These are phyloP conservation scores for Cyprinodon tularosa DNA, from an alignment of 2,113 vertebrate species.

Conservation along the genomic window DNA sequence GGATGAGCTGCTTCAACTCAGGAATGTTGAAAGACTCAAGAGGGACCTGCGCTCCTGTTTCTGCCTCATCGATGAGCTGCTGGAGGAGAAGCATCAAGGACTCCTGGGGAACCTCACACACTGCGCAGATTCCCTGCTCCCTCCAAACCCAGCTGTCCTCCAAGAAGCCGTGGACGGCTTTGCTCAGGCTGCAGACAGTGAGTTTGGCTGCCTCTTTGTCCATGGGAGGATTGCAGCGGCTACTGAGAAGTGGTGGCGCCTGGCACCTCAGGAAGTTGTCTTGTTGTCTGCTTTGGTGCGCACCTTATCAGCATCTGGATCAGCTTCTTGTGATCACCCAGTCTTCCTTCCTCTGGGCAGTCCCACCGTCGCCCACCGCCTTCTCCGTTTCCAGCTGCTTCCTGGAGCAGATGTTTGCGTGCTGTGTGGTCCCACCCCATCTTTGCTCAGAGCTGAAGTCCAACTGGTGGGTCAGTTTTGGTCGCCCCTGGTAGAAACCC, in stretches of 20 bases:
- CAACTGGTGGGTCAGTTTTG: constrained; percentile 84
- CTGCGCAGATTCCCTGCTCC: constrained; percentile 85
- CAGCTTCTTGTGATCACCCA: constrained; percentile 85
- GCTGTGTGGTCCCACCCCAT: constrained; percentile 87
- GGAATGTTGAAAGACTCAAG: constrained; percentile 90
- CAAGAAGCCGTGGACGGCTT: constrained; percentile 84
- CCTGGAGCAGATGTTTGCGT: constrained; percentile 84
- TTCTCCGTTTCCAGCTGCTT: constrained; percentile 87
- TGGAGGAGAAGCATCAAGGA: constrained; percentile 76
- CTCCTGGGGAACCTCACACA: constrained; percentile 86
- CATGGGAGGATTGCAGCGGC: constrained; percentile 80
- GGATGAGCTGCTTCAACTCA: constrained; percentile 84
- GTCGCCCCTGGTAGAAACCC: constrained; percentile 82
- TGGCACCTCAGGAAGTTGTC: constrained; percentile 85
- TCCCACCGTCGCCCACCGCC: constrained; percentile 88
- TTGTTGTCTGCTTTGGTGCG: constrained; percentile 83
- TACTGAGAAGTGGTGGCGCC: constrained; percentile 90
- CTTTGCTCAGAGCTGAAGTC: constrained; percentile 79
- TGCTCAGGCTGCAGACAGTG: constrained; percentile 79
- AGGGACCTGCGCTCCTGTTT: constrained; percentile 88
- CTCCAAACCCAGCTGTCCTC: constrained; percentile 75
- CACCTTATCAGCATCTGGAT: constrained; percentile 75
- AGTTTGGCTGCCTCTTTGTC: constrained; percentile 85
- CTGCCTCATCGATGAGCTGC: constrained; percentile 85
- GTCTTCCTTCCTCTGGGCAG: constrained; percentile 91